Conservation (phyloP, 2,797 vertebrate genomes). For the Urosaurus nigricauda region DNA sequence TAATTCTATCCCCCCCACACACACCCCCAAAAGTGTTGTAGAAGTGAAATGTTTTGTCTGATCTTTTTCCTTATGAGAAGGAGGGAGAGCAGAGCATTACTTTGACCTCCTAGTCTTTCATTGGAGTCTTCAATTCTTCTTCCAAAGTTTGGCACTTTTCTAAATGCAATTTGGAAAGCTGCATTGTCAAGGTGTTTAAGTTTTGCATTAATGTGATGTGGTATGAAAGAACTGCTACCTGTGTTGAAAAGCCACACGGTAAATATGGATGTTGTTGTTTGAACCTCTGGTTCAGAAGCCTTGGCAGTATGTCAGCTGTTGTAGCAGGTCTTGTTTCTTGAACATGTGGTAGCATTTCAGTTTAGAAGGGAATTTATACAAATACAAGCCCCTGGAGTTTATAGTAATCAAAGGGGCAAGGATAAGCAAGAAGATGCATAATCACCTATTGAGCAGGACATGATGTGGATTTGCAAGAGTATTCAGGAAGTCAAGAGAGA, state of each 20-base stretch:
- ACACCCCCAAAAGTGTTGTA: no score
- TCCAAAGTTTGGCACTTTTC: no score
- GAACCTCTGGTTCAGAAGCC: neutral
- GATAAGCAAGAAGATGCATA: neutral
- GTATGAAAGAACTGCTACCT: neutral
- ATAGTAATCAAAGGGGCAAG: neutral
- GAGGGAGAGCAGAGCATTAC: no score
- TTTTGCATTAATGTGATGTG: neutral
- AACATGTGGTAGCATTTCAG: conserved; percentile 1
- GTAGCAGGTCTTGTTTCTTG: neutral
- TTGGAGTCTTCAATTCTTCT: no score
- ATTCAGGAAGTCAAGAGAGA: neutral
- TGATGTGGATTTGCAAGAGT: neutral
- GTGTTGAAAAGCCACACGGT: neutral
- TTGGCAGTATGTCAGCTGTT: neutral
- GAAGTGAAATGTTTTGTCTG: no score
- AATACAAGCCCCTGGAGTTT: neutral
- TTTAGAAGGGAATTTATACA: neutral
- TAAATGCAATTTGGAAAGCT: neutral
- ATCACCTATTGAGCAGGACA: neutral
- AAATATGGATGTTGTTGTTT: neutral
- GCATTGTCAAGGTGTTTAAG: neutral
- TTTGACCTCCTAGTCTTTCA: no score
- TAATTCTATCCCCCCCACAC: no score
- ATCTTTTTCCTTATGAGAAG: no score